Percentiles rank a stretch among this genome's conserved stretches.
Evolutionary conservation across 2,888 invertebrate genomes (phyloP).

Genomic region (Dryobota labecula): DNA sequence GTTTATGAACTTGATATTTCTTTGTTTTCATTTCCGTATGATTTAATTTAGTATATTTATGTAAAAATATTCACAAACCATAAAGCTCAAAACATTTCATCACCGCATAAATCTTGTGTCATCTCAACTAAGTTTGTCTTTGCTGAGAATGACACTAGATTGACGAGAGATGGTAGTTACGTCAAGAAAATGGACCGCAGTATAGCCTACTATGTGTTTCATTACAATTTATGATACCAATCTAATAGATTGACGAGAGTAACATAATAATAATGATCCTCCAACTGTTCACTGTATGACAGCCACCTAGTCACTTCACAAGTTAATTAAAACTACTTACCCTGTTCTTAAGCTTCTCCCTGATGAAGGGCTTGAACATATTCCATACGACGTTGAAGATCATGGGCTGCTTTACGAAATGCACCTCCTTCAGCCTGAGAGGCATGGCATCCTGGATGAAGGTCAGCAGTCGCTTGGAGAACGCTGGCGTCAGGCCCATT

Average conservation of each 20-base stretch:
- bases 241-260: too few relatives aligned
- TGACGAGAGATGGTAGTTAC: neutral
- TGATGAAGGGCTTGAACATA: constrained; percentile 95
- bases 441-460: constrained; percentile 98
- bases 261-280: neutral
- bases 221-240: too few relatives aligned
- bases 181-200: neutral
- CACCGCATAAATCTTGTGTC: neutral
- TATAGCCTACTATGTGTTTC: neutral
- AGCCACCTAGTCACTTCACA: neutral
- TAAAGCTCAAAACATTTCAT: neutral
- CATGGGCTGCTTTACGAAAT: constrained; percentile 96
- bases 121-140: neutral
- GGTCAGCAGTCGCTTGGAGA: constrained; percentile 93
- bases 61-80: neutral
- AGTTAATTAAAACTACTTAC: constrained; percentile 86
- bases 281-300: neutral
- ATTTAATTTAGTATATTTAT: neutral
- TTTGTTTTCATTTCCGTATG: constrained; percentile 17
- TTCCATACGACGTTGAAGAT: constrained; percentile 96
- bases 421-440: constrained; percentile 95
- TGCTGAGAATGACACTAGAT: neutral
- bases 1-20: constrained; percentile 27
- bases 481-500: constrained; percentile 92
- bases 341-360: constrained; percentile 94